Evolutionary conservation across 2,113 vertebrate genomes (phyloP), one percentile per base, ranked within the genome.

Genomic region (Nerophis lumbriciformis): DNA sequence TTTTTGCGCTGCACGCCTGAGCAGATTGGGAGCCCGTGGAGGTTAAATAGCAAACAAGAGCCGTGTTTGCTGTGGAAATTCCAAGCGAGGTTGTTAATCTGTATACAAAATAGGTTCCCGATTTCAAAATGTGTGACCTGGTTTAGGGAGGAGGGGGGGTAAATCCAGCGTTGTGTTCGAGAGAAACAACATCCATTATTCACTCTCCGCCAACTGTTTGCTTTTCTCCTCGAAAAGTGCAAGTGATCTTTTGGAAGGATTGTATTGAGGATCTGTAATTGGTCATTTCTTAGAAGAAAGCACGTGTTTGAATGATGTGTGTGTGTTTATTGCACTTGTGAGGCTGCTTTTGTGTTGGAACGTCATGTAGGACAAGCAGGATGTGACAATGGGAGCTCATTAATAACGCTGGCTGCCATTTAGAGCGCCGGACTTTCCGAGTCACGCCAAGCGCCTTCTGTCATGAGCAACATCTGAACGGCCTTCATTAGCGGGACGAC

Each of bases 161-260:
- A 65, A 15, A 44, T 48, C 19, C n/a, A 53, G 61, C 48, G 3
- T 61, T 61, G 61, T 71, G 77, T 80, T 85, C 78, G 59, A 59
- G 64, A 71, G 72, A 59, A 83, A 78, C 69, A 76, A 72, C 82
- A 87, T 87, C 68, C 66, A 89, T 89, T 87, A 87, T 87, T 89
- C 75, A 87, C 80, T 76, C 66, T 60, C 73, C 65, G 74, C 73
- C 73, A 66, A 64, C 75, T 83, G 78, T 84, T 85, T 76, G 73
- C 69, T 77, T 71, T 57, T 72, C 62, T 78, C 65, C 48, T 58
- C 70, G 54, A 76, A 76, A 77, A 77, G 65, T 71, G 50, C 37
- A 21, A 12, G 55, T 13, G 55, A 15, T 58, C 63, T 65, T 53
- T 57, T 19, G 55, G 51, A 59, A 63, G 11, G 14, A 50, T 36